Conservation (phyloP, 2,113 vertebrate species). For the Corythornis vintsioides region DNA sequence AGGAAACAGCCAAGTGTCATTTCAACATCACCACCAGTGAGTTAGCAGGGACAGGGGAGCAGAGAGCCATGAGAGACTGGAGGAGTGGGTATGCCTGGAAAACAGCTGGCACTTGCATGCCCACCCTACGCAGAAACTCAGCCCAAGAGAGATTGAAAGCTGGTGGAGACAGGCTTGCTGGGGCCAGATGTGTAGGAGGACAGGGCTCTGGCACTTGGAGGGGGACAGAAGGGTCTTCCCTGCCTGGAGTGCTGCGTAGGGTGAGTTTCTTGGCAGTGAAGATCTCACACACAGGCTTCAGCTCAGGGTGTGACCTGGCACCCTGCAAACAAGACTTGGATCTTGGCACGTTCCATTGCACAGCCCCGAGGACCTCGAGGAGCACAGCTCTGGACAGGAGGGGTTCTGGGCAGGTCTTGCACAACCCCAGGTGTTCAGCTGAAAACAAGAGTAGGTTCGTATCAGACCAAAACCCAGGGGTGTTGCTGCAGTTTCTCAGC, state of each 20-base stretch:
- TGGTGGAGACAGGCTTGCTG: not conserved
- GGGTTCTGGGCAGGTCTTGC: not conserved
- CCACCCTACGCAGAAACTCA: not conserved
- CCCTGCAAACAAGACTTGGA: not conserved
- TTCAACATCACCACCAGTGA: not conserved
- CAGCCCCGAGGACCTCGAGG: not conserved
- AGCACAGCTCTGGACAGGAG: not conserved
- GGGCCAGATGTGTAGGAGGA: not conserved
- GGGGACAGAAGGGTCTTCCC: not conserved
- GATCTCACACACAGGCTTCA: fast-evolving
- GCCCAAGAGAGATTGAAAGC: not conserved
- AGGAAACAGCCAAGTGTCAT: not conserved
- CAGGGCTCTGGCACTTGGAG: not conserved
- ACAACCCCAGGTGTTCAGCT: not conserved
- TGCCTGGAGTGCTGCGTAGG: fast-evolving
- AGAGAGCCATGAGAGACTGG: not conserved
- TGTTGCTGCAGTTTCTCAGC: not conserved
- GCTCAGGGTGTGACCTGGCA: not conserved
- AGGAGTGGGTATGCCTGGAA: not conserved
- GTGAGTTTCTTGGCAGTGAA: not conserved
- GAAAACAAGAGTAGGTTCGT: not conserved
- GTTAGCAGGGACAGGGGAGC: fast-evolving
- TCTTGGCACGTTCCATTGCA: fast-evolving
- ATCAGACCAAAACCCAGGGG: not conserved
- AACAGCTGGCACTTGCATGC: not conserved